These are phyloP conservation scores for Datnioides undecimradiatus DNA, from an alignment of 2,113 vertebrate species.

Conservation along the genomic window DNA sequence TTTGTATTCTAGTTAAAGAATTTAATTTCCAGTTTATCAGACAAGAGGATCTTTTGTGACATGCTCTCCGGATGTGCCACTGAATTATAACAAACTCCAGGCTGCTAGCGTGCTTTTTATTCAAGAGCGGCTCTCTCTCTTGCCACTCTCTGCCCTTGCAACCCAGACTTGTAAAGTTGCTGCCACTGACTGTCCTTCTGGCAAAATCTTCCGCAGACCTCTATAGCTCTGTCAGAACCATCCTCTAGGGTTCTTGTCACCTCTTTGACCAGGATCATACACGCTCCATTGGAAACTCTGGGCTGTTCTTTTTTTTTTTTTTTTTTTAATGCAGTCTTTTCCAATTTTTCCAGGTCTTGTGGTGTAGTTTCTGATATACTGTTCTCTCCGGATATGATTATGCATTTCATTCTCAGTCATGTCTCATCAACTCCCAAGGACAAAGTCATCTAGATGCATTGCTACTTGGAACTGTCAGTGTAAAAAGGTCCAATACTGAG, in stretches of 20 bases:
- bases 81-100: slow-evolving; percentile 3
- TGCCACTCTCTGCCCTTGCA: background rate
- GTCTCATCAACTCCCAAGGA: slow-evolving; percentile 31
- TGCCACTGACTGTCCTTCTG: slow-evolving; percentile 1
- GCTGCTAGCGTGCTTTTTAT: background rate
- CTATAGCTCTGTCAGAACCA: background rate
- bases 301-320: too few species aligned
- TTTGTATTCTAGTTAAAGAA: background rate
- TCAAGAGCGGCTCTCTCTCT: background rate
- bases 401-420: slow-evolving; percentile 11
- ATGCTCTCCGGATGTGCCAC: background rate
- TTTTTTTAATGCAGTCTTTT: background rate
- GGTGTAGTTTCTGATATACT: background rate
- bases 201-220: slow-evolving; percentile 1
- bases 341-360: background rate
- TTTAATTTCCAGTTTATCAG: background rate
- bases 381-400: background rate
- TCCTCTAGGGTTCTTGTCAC: background rate
- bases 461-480: slow-evolving; percentile 2
- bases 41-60: background rate
- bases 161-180: background rate
- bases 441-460: slow-evolving; percentile 1
- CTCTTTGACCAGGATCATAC: slow-evolving; percentile 3
- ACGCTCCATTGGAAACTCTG: background rate
- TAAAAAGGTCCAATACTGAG: background rate